Percentiles rank a stretch among this genome's conserved stretches.
These are phyloP conservation scores for Pampusana beccarii DNA, from an alignment of 2,113 vertebrate species.

Conservation along the genomic window DNA sequence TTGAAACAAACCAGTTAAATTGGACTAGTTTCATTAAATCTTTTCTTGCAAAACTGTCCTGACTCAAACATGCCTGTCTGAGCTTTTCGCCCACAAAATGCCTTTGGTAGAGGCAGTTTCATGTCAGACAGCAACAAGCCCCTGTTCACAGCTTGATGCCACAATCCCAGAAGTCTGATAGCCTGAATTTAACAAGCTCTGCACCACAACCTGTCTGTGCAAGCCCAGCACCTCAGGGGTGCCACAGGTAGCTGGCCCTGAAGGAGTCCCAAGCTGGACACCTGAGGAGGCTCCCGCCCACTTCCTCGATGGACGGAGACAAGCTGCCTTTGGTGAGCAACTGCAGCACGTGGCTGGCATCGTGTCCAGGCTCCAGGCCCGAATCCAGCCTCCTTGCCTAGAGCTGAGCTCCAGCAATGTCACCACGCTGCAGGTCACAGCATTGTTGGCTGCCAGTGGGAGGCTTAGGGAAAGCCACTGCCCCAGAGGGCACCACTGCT, in stretches of 20 bases:
- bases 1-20: neutral
- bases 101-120: neutral
- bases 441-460: neutral
- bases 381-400: neutral
- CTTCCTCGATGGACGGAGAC: neutral
- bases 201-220: neutral
- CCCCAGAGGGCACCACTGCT: neutral
- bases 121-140: neutral
- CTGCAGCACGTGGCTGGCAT: accelerated
- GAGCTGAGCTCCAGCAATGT: neutral
- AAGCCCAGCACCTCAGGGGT: neutral
- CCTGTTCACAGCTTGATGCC: neutral
- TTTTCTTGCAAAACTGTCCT: neutral
- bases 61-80: neutral
- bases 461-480: neutral
- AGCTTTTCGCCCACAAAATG: neutral
- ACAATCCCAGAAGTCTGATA: neutral
- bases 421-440: neutral
- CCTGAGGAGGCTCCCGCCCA: neutral
- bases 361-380: neutral
- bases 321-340: neutral
- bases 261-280: accelerated
- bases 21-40: neutral
- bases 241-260: neutral
- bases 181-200: neutral